Conservation (phyloP, 2,888 invertebrate species). For the Drosophila kuntzei region DNA sequence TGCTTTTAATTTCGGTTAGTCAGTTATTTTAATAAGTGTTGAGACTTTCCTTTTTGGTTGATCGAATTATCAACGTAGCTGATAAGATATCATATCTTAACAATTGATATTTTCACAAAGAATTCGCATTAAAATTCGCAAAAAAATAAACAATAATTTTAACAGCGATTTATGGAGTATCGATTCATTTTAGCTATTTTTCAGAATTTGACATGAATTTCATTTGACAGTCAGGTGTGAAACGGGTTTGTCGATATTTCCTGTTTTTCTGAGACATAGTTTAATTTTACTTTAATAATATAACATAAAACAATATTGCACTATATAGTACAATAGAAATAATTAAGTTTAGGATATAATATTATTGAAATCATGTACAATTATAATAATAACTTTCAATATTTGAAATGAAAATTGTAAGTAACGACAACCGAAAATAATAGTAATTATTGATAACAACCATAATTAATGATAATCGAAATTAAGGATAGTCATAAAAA, state of each 20-base stretch:
- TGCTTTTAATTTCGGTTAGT: constrained; percentile 10
- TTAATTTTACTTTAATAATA: background rate
- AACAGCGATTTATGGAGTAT: constrained; percentile 1
- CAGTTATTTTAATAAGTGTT: constrained; percentile 17
- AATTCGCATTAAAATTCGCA: constrained; percentile 18
- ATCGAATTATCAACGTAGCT: background rate
- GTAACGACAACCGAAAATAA: no score
- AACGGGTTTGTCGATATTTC: background rate
- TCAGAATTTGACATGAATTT: background rate
- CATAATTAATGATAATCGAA: no score
- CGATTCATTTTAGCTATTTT: constrained; percentile 3
- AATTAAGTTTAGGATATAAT: background rate
- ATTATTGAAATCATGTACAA: no score
- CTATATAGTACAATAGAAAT: no score
- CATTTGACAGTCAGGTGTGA: background rate
- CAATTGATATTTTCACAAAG: background rate
- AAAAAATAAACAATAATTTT: constrained; percentile 8
- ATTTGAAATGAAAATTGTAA: no score
- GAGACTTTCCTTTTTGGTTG: background rate
- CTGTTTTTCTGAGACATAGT: background rate
- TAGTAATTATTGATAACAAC: no score
- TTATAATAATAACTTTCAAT: no score
- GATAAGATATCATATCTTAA: constrained; percentile 20
- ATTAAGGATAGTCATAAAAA: no score
- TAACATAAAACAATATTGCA: background rate